Conservation (phyloP, 2,113 vertebrate species). For the Microcebus lehilahytsara region DNA sequence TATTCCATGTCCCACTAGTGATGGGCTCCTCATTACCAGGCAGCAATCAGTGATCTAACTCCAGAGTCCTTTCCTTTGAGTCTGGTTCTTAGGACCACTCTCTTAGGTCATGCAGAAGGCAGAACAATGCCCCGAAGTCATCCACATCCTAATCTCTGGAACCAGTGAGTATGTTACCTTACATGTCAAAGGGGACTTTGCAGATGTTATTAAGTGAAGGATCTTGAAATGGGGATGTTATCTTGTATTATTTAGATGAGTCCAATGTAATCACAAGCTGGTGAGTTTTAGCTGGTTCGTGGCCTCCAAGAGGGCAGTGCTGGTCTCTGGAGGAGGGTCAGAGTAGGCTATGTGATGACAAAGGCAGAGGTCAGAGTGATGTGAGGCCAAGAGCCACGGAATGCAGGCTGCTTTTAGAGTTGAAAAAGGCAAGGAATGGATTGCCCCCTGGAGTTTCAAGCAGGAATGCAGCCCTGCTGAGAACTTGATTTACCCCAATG, state of each 20-base stretch:
- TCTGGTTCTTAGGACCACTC: not conserved
- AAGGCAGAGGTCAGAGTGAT: not conserved
- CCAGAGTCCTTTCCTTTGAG: not conserved
- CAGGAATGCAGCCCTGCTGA: not conserved
- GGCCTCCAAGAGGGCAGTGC: not conserved
- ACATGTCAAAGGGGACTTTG: not conserved
- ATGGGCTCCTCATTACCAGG: not conserved
- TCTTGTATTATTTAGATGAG: not conserved
- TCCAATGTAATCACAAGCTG: not conserved
- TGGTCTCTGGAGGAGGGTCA: not conserved
- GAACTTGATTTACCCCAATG: not conserved
- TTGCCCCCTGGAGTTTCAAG: not conserved
- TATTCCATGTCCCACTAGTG: not conserved
- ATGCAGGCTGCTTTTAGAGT: not conserved
- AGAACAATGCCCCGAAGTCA: not conserved
- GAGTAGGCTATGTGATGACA: not conserved
- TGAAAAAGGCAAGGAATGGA: not conserved
- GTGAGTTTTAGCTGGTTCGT: not conserved
- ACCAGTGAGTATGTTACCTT: not conserved
- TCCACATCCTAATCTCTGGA: not conserved
- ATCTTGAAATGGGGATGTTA: not conserved
- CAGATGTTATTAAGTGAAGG: not conserved
- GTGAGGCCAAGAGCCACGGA: not conserved
- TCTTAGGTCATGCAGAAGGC: not conserved
- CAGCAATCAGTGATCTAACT: not conserved